Conservation (phyloP, 2,113 vertebrate genomes). For the Cinclus cinclus region DNA sequence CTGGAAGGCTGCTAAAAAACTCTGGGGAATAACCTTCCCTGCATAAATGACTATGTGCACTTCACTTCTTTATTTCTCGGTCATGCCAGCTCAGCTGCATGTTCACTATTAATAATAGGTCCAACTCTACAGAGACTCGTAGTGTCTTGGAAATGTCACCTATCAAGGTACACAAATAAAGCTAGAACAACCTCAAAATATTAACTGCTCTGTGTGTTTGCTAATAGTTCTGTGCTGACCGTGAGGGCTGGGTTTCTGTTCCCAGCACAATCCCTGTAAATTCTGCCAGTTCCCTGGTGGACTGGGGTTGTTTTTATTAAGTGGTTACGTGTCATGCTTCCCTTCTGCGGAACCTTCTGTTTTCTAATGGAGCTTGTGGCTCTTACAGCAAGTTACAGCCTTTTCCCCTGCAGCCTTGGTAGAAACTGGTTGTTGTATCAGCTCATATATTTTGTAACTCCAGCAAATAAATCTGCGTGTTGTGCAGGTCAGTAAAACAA, state of each 20-base stretch:
- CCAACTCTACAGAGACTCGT: background rate
- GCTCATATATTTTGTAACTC: background rate
- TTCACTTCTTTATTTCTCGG: background rate
- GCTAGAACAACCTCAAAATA: constrained; percentile 24
- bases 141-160: constrained; percentile 16
- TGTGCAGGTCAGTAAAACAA: background rate
- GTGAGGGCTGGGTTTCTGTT: background rate
- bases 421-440: background rate
- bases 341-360: background rate
- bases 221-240: background rate
- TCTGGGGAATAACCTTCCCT: background rate
- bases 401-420: background rate
- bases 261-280: background rate
- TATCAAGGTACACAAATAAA: background rate
- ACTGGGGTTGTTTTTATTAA: background rate
- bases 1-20: background rate
- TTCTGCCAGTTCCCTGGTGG: rapidly evolving
- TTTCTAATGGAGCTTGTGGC: background rate
- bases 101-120: background rate
- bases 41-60: background rate
- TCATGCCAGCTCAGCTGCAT: background rate
- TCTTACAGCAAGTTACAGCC: background rate
- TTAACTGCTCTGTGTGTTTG: constrained; percentile 4
- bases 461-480: constrained; percentile 12
- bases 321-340: background rate